Conservation (phyloP, 1,140 invertebrate species). For the Amyelois transitella region DNA sequence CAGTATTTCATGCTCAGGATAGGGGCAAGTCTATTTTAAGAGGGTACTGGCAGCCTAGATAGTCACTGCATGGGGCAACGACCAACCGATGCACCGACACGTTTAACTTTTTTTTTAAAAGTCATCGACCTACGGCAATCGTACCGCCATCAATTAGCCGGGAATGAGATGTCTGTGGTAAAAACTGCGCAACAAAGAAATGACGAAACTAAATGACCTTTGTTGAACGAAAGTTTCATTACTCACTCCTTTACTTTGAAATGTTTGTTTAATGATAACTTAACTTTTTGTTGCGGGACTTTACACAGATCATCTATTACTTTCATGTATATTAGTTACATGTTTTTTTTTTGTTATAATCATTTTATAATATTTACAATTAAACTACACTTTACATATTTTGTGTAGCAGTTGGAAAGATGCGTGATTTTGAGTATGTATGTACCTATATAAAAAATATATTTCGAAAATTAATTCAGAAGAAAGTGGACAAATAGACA, state of each 20-base stretch:
- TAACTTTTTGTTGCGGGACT: neutral
- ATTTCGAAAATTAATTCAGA: too few species aligned
- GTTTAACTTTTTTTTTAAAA: slow-evolving; percentile 51
- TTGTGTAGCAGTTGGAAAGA: too few species aligned
- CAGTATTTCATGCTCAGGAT: slow-evolving; percentile 7
- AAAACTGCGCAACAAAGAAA: neutral
- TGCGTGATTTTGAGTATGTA: too few species aligned
- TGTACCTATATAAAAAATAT: too few species aligned
- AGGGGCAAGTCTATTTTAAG: slow-evolving; percentile 54
- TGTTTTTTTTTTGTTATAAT: too few species aligned
- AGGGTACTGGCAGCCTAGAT: slow-evolving; percentile 27
- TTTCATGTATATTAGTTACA: too few species aligned
- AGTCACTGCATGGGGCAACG: slow-evolving; percentile 47
- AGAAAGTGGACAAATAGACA: too few species aligned
- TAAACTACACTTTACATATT: too few species aligned
- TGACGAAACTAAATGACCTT: neutral
- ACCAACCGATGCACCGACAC: slow-evolving; percentile 51
- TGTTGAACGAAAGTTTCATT: neutral
- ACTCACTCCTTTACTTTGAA: neutral
- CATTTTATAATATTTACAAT: too few species aligned
- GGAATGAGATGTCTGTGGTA: neutral
- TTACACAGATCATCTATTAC: neutral
- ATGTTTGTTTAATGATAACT: neutral
- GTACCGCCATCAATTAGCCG: slow-evolving; percentile 13
- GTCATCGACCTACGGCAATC: slow-evolving; percentile 51